Percentiles rank a stretch among this genome's conserved stretches.
Evolutionary conservation across 2,888 invertebrate genomes (phyloP).

Genomic region (Acronicta psi): DNA sequence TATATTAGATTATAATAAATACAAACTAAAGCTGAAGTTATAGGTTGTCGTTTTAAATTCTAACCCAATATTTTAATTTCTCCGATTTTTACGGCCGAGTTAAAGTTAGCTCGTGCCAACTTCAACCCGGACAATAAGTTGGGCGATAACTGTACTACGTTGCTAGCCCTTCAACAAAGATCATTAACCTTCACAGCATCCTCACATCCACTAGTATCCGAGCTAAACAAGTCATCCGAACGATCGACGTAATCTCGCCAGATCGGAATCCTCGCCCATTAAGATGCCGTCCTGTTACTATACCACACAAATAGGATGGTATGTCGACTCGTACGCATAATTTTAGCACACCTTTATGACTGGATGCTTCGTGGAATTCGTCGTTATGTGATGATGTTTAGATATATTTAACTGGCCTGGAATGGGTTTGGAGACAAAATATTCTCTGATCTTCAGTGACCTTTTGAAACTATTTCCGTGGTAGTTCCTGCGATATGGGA

Average conservation of each 20-base stretch:
- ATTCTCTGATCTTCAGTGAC: conserved; percentile 31
- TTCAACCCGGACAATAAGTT: no score
- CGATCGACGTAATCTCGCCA: conserved; percentile 39
- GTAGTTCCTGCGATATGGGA: conserved; percentile 9
- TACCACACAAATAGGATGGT: conserved; percentile 21
- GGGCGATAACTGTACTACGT: no score
- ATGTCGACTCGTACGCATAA: conserved; percentile 61
- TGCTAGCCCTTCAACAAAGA: conserved; percentile 23
- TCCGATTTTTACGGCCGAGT: no score
- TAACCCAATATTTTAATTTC: no score
- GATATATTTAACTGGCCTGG: conserved; percentile 35
- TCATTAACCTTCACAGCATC: conserved; percentile 26
- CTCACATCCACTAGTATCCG: neutral
- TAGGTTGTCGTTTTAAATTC: no score
- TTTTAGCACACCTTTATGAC: conserved; percentile 69
- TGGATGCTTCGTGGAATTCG: conserved; percentile 46
- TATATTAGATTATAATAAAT: no score
- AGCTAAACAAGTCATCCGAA: conserved; percentile 37
- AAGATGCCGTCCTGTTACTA: conserved; percentile 63
- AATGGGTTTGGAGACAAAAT: conserved; percentile 19
- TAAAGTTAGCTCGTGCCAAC: no score
- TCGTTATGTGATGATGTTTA: conserved; percentile 44
- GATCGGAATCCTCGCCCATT: conserved; percentile 69
- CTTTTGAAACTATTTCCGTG: conserved; percentile 14
- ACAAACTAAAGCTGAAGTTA: no score